A percentile compares a stretch with the other conserved stretches of the same genome.
Evolutionary conservation across 1,140 invertebrate genomes (phyloP).

Genomic region (Leptinotarsa lineolata): DNA sequence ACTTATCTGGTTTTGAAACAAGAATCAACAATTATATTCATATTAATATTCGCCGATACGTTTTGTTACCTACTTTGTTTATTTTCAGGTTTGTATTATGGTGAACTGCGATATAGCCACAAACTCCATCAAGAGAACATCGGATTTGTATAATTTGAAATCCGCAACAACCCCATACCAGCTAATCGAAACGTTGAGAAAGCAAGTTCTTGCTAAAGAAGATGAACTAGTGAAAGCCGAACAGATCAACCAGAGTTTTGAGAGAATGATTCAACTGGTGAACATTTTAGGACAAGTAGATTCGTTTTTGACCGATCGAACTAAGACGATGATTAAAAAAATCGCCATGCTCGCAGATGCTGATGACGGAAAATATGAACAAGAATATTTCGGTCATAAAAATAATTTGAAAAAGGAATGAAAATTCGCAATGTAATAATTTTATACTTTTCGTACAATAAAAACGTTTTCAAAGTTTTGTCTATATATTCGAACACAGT

Average conservation of each 20-base stretch:
- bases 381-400: constrained; percentile 6
- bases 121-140: constrained; percentile 30
- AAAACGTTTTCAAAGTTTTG: not conserved
- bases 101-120: constrained; percentile 31
- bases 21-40: not conserved
- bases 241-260: constrained; percentile 49
- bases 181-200: constrained; percentile 39
- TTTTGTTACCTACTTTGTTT: not conserved
- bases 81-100: constrained; percentile 12
- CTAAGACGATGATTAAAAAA: constrained; percentile 46
- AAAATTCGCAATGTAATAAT: not conserved
- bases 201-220: constrained; percentile 46
- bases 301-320: constrained; percentile 50
- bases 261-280: constrained; percentile 51
- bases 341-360: constrained; percentile 48
- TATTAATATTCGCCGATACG: not conserved
- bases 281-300: constrained; percentile 53
- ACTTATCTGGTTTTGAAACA: no score
- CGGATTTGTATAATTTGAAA: constrained; percentile 26
- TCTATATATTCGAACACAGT: no score
- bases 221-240: constrained; percentile 47
- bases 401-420: not conserved
- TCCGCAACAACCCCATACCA: constrained; percentile 23
- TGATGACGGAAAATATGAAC: constrained; percentile 30
- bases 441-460: not conserved